phyloP scores from a whole-genome alignment of 2,888 invertebrate genomes.

The Drosophila setosimentum region DNA sequence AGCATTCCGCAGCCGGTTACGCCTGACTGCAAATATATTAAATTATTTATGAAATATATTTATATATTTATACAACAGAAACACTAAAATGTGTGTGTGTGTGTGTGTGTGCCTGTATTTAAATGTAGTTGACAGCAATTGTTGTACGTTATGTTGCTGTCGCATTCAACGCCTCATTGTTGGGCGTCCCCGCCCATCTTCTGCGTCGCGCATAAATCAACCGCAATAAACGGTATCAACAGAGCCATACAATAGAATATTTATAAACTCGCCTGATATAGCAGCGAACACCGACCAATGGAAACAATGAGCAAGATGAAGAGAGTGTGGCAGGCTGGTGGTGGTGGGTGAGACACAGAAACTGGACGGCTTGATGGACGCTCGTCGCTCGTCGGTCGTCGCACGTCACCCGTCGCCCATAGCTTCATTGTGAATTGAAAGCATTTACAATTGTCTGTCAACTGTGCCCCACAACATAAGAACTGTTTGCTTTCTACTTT shows the following conservation, averaged over 20 bases:
- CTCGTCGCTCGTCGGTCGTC: slow-evolving; percentile 13
- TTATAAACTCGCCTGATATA: slow-evolving; percentile 54
- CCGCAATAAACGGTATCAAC: slow-evolving; percentile 68
- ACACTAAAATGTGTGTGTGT: neutral
- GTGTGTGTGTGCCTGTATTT: slow-evolving; percentile 17
- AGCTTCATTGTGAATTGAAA: slow-evolving; percentile 51
- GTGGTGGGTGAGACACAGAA: slow-evolving; percentile 1
- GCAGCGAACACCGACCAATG: slow-evolving; percentile 13
- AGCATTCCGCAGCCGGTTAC: neutral
- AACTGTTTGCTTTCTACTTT: neutral
- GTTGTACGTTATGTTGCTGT: slow-evolving; percentile 37
- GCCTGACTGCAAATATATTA: neutral
- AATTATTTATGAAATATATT: neutral
- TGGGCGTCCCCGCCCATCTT: too few species aligned
- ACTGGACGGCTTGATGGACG: slow-evolving; percentile 19
- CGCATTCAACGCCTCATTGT: slow-evolving; percentile 52
- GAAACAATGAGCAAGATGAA: slow-evolving; percentile 10
- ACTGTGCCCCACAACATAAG: slow-evolving; percentile 14
- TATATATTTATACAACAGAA: neutral
- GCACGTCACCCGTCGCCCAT: neutral
- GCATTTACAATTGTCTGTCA: slow-evolving; percentile 51
- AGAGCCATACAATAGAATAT: slow-evolving; percentile 64
- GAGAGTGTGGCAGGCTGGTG: too few species aligned
- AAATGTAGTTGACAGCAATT: slow-evolving; percentile 40
- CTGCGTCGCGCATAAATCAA: slow-evolving; percentile 66